These are phyloP conservation scores for Kryphioiulus occultus DNA, from an alignment of 2,888 invertebrate species.

Conservation along the genomic window DNA sequence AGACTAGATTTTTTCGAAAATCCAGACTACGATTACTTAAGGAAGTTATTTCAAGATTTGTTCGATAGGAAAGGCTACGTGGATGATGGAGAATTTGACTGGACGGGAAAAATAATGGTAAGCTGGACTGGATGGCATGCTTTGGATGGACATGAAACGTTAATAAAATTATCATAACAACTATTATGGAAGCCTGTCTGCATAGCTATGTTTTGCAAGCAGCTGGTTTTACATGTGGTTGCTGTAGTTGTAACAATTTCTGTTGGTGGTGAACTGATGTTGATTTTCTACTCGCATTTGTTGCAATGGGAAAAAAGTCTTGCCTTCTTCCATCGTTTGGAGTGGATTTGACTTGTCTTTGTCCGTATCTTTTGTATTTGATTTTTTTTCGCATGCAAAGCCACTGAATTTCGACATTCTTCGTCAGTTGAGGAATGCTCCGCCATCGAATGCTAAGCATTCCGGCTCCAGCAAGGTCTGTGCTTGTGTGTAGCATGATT, in stretches of 20 bases:
- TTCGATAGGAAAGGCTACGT: conserved; percentile 76
- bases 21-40: conserved; percentile 98
- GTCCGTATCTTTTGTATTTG: not conserved
- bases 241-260: too few relatives aligned
- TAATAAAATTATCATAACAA: too few relatives aligned
- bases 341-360: conserved; percentile 44
- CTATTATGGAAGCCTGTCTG: too few relatives aligned
- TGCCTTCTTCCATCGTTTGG: not conserved
- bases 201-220: too few relatives aligned
- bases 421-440: conserved; percentile 82
- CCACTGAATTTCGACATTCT: conserved; percentile 80
- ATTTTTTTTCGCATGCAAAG: conserved; percentile 64
- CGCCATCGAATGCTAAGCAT: conserved; percentile 84
- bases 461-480: conserved; percentile 84
- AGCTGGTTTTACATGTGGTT: too few relatives aligned
- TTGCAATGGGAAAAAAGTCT: not conserved
- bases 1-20: conserved; percentile 99
- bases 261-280: not conserved
- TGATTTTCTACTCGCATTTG: too few relatives aligned
- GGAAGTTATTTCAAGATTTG: conserved; percentile 92
- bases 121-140: conserved; percentile 56
- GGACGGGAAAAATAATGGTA: conserved; percentile 85
- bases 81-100: conserved; percentile 93
- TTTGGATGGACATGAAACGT: too few relatives aligned
- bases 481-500: conserved; percentile 48